phyloP scores from a whole-genome alignment of 2,113 vertebrate species.

The Herpailurus yagouaroundi region DNA sequence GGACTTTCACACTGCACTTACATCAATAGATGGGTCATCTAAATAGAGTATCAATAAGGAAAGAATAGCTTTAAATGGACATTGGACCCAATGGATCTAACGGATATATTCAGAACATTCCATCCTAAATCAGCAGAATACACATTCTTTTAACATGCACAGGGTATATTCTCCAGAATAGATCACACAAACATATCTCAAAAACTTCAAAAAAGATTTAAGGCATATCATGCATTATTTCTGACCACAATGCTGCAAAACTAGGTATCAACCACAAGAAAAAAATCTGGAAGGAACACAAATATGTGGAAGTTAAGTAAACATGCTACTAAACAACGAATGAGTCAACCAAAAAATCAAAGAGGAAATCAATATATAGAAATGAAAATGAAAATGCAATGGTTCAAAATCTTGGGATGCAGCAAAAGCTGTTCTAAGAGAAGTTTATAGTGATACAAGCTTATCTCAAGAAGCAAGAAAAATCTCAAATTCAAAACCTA shows the following conservation, averaged over 20 bases:
- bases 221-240: no score
- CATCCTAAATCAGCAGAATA: neutral
- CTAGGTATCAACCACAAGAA: neutral
- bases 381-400: neutral
- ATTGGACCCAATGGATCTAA: neutral
- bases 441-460: neutral
- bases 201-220: neutral
- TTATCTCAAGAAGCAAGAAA: neutral
- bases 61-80: neutral
- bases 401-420: neutral
- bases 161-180: neutral
- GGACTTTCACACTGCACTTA: neutral
- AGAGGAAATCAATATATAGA: neutral
- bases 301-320: neutral
- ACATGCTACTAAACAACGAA: neutral
- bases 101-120: neutral
- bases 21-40: neutral
- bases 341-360: neutral
- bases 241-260: no score
- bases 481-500: neutral
- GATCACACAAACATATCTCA: neutral
- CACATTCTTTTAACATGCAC: neutral
- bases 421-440: neutral
- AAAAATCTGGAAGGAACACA: neutral
- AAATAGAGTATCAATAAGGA: neutral